Evolutionary conservation across 2,113 vertebrate genomes (phyloP), one percentile per base, ranked within the genome.

Genomic region (Lonchura striata): DNA sequence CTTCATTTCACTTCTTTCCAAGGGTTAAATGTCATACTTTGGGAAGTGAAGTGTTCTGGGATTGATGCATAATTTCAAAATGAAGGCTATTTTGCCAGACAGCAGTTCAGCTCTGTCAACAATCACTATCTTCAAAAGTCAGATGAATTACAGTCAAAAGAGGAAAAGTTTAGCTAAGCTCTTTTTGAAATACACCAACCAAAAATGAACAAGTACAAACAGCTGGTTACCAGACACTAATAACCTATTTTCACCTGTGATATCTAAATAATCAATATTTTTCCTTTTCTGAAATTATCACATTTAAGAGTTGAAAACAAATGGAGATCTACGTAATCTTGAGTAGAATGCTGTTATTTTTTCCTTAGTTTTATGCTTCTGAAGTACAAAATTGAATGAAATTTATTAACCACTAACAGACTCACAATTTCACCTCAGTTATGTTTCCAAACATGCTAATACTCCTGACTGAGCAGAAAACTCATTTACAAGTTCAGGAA

Each of bases 251-350:
- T 69, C 27, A 35, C 37, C 23, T 53, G 23, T 49, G n/a, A 42
- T 23, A 59, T 7, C 28, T 54, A 49, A 83, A n/a, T 12, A 47
- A 13, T 19, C 79, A 16, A 8, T 27, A 57, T 31, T 79, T 28
- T 68, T 54, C 44, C n/a, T 83, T 63, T 88, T 82, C 68, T 80
- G 53, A 71, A 86, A 83, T 12, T 35, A 64, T 3, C 28, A 33
- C 13, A 35, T 42, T 74, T 57, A 27, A n/a, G 37, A 60, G 25
- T 8, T 86, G 65, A 69, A 95, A 90, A 59, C 9, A 53, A 71
- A 72, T 0, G 2, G 14, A 78, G 33, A 21, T 22, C 15, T n/a
- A 18, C 0, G 1, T 42, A 47, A 31, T 33, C 9, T 41, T 52
- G 31, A 83, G 11, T 76, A 12, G 11, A 54, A 63, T 30, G 30